phyloP scores from a whole-genome alignment of 2,113 vertebrate species.

The Macquaria ambigua region DNA sequence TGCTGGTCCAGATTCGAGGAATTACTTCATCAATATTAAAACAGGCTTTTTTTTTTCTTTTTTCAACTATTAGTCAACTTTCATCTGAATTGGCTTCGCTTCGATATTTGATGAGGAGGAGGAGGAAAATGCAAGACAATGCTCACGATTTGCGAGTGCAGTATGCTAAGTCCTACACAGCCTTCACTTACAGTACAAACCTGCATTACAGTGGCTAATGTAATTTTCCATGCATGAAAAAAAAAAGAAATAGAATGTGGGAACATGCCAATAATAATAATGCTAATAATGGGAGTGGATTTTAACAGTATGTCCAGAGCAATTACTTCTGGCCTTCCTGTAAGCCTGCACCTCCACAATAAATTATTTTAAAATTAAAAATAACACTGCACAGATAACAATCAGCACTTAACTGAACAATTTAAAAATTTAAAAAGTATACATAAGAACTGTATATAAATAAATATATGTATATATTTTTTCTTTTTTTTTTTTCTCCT shows the following conservation, averaged over 20 bases:
- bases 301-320: constrained; percentile 17
- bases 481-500: not conserved
- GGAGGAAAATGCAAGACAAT: constrained; percentile 1
- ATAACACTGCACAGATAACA: constrained; percentile 35
- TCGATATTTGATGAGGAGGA: constrained; percentile 15
- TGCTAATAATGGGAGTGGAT: constrained; percentile 34
- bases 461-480: not conserved
- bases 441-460: not conserved
- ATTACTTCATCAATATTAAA: constrained; percentile 31
- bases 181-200: not conserved
- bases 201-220: constrained; percentile 17
- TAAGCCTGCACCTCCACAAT: constrained; percentile 5
- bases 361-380: constrained; percentile 38
- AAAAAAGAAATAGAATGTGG: constrained; percentile 10
- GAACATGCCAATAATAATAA: constrained; percentile 41
- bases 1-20: constrained; percentile 18
- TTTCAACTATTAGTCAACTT: constrained; percentile 1
- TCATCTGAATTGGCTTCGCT: constrained; percentile 8
- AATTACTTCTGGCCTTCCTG: constrained; percentile 34
- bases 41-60: not conserved
- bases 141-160: not conserved
- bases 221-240: constrained; percentile 23
- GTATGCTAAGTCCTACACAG: not conserved
- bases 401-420: constrained; percentile 37
- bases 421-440: constrained; percentile 6